Percentiles rank a stretch among this genome's conserved stretches.
phyloP scores from a whole-genome alignment of 2,113 vertebrate species.

The Ictalurus furcatus region DNA sequence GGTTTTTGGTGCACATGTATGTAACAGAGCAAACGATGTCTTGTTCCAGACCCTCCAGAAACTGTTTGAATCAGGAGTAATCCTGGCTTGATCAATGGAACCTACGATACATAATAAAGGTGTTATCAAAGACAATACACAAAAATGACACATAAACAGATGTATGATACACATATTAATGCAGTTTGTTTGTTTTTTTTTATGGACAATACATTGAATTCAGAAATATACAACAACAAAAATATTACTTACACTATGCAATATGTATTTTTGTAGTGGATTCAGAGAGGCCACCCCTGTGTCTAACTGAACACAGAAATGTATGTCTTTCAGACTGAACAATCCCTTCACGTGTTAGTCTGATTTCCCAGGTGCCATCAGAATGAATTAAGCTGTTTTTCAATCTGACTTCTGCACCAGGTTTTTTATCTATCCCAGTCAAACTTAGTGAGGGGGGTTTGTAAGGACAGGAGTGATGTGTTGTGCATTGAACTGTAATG shows the following conservation, averaged over 20 bases:
- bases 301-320: conserved; percentile 44
- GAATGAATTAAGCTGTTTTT: not conserved
- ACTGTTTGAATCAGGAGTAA: conserved; percentile 17
- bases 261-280: not conserved
- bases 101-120: not conserved
- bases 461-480: conserved; percentile 54
- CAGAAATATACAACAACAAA: not conserved
- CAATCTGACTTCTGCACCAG: fast-evolving
- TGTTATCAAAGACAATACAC: not conserved
- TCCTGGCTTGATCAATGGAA: not conserved
- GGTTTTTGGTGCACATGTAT: conserved; percentile 50
- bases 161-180: not conserved
- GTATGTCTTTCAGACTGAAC: not conserved
- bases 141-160: not conserved
- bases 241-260: conserved; percentile 54
- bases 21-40: conserved; percentile 55
- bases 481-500: conserved; percentile 57
- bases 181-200: not conserved
- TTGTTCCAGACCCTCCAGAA: conserved; percentile 52
- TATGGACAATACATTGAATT: not conserved
- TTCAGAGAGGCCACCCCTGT: not conserved
- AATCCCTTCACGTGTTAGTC: not conserved
- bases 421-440: conserved; percentile 13
- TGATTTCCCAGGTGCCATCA: not conserved
- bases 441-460: conserved; percentile 50